Evolutionary conservation across 2,113 vertebrate genomes (phyloP).

Genomic region (Trematocara stigmaticum): DNA sequence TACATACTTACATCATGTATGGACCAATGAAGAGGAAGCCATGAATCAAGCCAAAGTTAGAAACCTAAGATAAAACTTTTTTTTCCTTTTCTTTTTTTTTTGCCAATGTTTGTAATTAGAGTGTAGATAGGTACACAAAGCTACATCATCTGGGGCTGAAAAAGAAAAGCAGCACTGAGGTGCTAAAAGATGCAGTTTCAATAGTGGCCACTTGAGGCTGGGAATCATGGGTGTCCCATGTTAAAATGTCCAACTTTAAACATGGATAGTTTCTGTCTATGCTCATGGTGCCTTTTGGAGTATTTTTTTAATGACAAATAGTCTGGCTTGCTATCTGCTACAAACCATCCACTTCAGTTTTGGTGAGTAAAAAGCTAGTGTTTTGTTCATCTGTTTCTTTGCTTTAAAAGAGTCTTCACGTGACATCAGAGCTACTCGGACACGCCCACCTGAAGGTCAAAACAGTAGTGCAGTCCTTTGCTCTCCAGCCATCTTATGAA

Average conservation of each 20-base stretch:
- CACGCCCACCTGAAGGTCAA: not conserved
- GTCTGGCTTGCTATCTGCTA: not conserved
- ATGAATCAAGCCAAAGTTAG: not conserved
- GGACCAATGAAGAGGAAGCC: not conserved
- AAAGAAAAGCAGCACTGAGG: not conserved
- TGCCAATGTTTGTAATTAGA: not conserved
- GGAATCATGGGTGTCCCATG: not conserved
- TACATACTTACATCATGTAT: not conserved
- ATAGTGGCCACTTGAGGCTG: not conserved
- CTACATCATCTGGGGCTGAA: not conserved
- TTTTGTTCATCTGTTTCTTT: not conserved
- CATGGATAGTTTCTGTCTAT: not conserved
- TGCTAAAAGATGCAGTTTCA: not conserved
- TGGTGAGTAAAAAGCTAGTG: not conserved
- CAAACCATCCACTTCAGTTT: not conserved
- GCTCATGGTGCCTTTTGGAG: not conserved
- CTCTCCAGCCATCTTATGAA: not conserved
- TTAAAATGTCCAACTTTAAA: not conserved
- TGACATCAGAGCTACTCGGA: not conserved
- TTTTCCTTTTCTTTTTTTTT: not conserved
- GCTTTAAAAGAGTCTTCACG: not conserved
- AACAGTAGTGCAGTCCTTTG: not conserved
- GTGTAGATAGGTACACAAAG: not conserved
- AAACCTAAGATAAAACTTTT: not conserved
- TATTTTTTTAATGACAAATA: not conserved